Conservation (phyloP, 2,888 invertebrate genomes). For the Lithodes maja region DNA sequence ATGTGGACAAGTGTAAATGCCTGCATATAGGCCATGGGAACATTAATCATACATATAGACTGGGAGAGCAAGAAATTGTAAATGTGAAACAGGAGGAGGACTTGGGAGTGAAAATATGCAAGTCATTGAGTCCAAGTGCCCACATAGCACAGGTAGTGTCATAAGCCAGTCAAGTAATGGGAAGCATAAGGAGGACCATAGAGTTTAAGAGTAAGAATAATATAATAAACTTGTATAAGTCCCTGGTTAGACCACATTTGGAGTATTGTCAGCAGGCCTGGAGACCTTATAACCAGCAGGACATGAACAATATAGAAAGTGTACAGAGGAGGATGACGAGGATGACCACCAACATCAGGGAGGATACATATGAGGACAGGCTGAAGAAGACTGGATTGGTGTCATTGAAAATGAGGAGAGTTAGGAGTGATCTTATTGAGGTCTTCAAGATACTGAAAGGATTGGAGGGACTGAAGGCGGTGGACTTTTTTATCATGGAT, state of each 20-base stretch:
- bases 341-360: too few species aligned
- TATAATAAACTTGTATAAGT: background rate
- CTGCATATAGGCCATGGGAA: conserved; percentile 19
- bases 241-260: too few species aligned
- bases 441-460: too few species aligned
- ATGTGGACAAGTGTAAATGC: conserved; percentile 28
- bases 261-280: too few species aligned
- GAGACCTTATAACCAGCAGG: background rate
- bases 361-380: too few species aligned
- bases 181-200: background rate
- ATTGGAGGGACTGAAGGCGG: too few species aligned
- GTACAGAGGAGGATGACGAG: too few species aligned
- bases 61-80: background rate
- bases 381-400: background rate
- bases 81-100: conserved; percentile 3
- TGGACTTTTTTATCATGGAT: too few species aligned
- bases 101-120: background rate
- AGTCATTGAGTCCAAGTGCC: too few species aligned
- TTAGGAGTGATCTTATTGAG: background rate
- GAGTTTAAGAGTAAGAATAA: background rate
- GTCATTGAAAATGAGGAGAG: conserved; percentile 1
- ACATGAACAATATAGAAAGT: background rate
- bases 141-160: conserved; percentile 3
- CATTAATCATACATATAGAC: too few species aligned
- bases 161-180: conserved; percentile 16